These are phyloP conservation scores for Drosophila prosaltans DNA, from an alignment of 1,140 invertebrate species.

Conservation along the genomic window DNA sequence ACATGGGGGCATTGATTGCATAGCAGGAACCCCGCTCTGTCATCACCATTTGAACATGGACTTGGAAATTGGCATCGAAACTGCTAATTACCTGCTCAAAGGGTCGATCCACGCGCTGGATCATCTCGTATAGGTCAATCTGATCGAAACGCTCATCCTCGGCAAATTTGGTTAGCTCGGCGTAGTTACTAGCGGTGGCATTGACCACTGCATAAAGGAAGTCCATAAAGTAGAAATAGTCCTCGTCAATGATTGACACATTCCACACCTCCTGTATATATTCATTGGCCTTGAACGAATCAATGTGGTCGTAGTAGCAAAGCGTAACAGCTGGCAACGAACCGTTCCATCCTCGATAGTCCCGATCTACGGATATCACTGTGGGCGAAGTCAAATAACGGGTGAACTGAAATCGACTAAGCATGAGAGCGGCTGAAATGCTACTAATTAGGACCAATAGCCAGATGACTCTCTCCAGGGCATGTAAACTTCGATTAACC, in stretches of 20 bases:
- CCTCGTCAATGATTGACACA: conserved; percentile 72
- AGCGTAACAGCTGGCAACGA: conserved; percentile 86
- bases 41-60: conserved; percentile 84
- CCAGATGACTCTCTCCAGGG: conserved; percentile 66
- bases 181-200: conserved; percentile 76
- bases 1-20: conserved; percentile 85
- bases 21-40: conserved; percentile 88
- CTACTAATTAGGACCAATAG: conserved; percentile 48
- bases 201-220: conserved; percentile 83
- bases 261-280: conserved; percentile 78
- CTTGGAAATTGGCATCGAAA: conserved; percentile 76
- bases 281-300: conserved; percentile 77
- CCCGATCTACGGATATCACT: conserved; percentile 87
- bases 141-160: conserved; percentile 82
- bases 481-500: conserved; percentile 53
- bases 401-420: conserved; percentile 62
- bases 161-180: conserved; percentile 82
- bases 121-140: conserved; percentile 76
- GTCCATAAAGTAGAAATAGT: conserved; percentile 81
- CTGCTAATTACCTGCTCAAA: conserved; percentile 84
- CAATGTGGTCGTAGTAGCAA: conserved; percentile 84
- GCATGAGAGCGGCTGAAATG: conserved; percentile 45
- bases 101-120: conserved; percentile 79
- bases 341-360: conserved; percentile 88
- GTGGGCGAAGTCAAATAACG: conserved; percentile 85